Evolutionary conservation across 2,113 vertebrate species (phyloP).

Genomic region (Okapia johnstoni): DNA sequence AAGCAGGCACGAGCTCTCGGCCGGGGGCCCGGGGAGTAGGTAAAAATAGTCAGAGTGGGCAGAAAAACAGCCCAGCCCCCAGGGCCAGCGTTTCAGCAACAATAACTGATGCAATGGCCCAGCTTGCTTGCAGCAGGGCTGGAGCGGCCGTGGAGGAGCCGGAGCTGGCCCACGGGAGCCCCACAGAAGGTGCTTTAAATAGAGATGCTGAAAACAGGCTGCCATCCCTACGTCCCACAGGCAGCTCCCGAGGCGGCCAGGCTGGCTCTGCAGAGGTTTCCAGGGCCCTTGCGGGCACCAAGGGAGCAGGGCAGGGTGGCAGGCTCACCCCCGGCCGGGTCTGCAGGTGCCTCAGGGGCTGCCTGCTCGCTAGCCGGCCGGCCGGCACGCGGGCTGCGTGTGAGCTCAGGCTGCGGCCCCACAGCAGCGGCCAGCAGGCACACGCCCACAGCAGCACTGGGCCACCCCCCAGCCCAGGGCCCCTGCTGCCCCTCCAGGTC

Average conservation of each 20-base stretch:
- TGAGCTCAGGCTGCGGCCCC: background rate
- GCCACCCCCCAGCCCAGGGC: background rate
- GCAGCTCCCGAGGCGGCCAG: background rate
- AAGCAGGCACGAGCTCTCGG: background rate
- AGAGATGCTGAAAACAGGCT: constrained; percentile 59
- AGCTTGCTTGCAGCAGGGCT: background rate
- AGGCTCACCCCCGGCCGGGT: background rate
- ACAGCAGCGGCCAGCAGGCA: background rate
- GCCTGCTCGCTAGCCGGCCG: background rate
- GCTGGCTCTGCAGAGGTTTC: background rate
- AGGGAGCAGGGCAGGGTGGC: background rate
- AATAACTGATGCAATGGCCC: constrained; percentile 77
- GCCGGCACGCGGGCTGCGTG: fast-evolving
- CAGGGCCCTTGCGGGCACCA: fast-evolving
- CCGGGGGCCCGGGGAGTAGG: constrained; percentile 54
- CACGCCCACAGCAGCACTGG: too few species aligned
- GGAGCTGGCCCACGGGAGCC: fast-evolving
- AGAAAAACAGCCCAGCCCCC: constrained; percentile 71
- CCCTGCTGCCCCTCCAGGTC: background rate
- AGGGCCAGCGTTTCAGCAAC: background rate
- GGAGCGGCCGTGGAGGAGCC: fast-evolving
- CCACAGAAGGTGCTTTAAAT: constrained; percentile 33
- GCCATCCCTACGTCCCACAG: background rate
- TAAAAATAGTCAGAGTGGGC: constrained; percentile 76
- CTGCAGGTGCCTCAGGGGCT: background rate